Evolutionary conservation across 1,140 invertebrate species (phyloP), one percentile per base, ranked within the genome.

Genomic region (Zeugodacus cucurbitae): DNA sequence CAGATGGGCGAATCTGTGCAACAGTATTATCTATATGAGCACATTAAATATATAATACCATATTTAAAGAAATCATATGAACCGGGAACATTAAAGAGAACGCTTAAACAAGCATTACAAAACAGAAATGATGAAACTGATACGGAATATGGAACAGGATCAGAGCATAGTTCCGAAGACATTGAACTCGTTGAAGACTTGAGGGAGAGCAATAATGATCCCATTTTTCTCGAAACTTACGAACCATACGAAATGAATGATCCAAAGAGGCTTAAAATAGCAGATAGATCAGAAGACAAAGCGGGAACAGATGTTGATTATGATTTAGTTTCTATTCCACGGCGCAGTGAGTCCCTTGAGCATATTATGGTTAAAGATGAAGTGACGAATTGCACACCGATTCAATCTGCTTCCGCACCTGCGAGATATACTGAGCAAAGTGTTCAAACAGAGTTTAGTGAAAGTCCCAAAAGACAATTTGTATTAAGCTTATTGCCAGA

Each of bases 1-100:
- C n/a, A 82, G 3, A 29, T 26, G 41, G 41, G 74, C 7, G 74
- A 82, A 44, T 29, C 5, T 3, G 74, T 48, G 14, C 74, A 44
- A 48, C 74, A 26, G 44, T 82, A 82, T 34, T 82, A 82, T 26
- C 48, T 82, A 48, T 48, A 82, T 10, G 41, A 82, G 2, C n/a
- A 82, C n/a, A n/a, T 82, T 10, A 82, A 82, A 29, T 82, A 48
- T 82, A 17, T 82, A 44, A 82, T 48, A 41, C 74, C 74, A 26
- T 48, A 48, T 82, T 48, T 82, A n/a, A 48, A 48, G n/a, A 82
- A 82, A 26, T 14, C 41, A 74, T 74, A 74, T 74, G 37, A 74
- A 5, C 32, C 70, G 22, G 37, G 20, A 22, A 7, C 1, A 41
- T 37, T 41, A 44, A 41, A 74, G 37, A 74, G 37, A 41, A 74